A percentile compares a stretch with the other conserved stretches of the same genome.
These are phyloP conservation scores for Rotaria macrura DNA, from an alignment of 2,888 invertebrate genomes.

Conservation along the genomic window DNA sequence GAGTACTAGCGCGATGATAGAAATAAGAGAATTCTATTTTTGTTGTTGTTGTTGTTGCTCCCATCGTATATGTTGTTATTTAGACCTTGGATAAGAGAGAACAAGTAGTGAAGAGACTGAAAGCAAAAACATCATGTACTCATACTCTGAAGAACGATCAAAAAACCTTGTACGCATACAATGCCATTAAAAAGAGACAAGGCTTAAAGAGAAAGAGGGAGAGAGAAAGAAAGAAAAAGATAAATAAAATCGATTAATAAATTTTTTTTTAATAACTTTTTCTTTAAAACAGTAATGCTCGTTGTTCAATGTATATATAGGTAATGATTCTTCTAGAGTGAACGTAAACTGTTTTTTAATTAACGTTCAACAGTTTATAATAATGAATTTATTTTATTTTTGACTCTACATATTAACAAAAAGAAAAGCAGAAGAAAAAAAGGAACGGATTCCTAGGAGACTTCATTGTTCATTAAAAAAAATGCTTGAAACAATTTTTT, in stretches of 20 bases:
- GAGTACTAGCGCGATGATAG: background rate
- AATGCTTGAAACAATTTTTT: background rate
- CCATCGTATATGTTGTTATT: background rate
- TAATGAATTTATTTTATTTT: too few relatives aligned
- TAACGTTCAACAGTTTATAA: too few relatives aligned
- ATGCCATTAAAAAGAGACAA: background rate
- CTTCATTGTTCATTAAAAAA: background rate
- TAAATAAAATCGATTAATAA: too few relatives aligned
- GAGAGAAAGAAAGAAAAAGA: too few relatives aligned
- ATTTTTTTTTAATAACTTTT: too few relatives aligned
- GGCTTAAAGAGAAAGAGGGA: background rate
- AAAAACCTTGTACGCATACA: background rate
- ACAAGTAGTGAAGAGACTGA: background rate
- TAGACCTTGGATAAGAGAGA: background rate
- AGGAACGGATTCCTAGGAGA: too few relatives aligned
- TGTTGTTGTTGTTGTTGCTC: background rate
- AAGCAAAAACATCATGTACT: slow-evolving; percentile 1
- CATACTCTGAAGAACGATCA: background rate
- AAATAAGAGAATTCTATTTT: background rate
- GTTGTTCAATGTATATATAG: too few relatives aligned
- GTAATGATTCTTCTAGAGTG: too few relatives aligned
- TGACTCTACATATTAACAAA: too few relatives aligned
- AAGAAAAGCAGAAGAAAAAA: too few relatives aligned
- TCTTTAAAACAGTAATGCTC: too few relatives aligned
- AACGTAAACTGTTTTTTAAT: too few relatives aligned